Evolutionary conservation across 2,797 vertebrate species (phyloP).

Genomic region (Epinephelus malabaricus): DNA sequence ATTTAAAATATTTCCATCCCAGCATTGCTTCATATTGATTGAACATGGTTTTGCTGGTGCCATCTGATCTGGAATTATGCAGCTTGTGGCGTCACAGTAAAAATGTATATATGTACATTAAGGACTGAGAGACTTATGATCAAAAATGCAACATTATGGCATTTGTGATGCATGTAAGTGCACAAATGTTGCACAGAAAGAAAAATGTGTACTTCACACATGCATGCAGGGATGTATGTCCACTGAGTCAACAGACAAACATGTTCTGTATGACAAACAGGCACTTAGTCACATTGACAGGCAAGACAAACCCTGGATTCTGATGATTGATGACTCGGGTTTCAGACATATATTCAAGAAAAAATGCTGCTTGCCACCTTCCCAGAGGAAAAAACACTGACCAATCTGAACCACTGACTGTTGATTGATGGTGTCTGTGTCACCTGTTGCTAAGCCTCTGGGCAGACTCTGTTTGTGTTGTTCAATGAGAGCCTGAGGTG

Average conservation of each 20-base stretch:
- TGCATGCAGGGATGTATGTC: conserved; percentile 6
- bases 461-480: conserved; percentile 65
- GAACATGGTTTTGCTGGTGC: conserved; percentile 4
- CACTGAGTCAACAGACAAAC: conserved; percentile 29
- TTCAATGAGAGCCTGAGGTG: conserved; percentile 54
- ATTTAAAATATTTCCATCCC: conserved; percentile 26
- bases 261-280: conserved; percentile 40
- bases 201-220: neutral
- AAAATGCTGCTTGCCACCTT: conserved; percentile 33
- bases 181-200: conserved; percentile 8
- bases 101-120: conserved; percentile 6
- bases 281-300: conserved; percentile 43
- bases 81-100: neutral
- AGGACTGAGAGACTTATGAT: neutral
- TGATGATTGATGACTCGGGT: conserved; percentile 34
- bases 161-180: conserved; percentile 26
- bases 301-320: conserved; percentile 27
- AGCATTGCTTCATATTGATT: conserved; percentile 20
- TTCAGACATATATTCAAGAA: conserved; percentile 39
- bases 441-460: conserved; percentile 82
- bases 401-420: conserved; percentile 71
- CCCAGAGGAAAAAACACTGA: conserved; percentile 39
- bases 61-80: conserved; percentile 13
- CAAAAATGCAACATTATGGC: neutral
- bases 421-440: conserved; percentile 75